Percentiles rank a stretch among this genome's conserved stretches.
These are phyloP conservation scores for Apistogramma diplotaenia DNA, from an alignment of 2,113 vertebrate genomes.

Conservation along the genomic window DNA sequence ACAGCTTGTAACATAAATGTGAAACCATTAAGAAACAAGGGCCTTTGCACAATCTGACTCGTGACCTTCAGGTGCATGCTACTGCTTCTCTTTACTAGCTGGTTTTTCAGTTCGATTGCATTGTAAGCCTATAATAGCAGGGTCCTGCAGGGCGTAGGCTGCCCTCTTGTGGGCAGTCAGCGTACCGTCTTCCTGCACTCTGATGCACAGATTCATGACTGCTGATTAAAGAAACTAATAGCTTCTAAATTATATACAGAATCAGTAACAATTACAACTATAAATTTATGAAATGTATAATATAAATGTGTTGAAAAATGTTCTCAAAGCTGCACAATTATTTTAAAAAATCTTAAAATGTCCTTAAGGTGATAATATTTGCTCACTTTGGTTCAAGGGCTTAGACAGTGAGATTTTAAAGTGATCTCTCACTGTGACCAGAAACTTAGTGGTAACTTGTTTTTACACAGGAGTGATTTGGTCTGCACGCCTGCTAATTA, in stretches of 20 bases:
- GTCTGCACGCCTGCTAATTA: neutral
- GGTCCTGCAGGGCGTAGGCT: neutral
- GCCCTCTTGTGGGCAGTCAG: slow-evolving; percentile 20
- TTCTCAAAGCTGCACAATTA: too few relatives aligned
- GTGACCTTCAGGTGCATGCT: neutral
- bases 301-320: neutral
- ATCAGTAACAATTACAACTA: neutral
- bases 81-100: neutral
- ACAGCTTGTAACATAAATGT: neutral
- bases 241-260: neutral
- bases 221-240: neutral
- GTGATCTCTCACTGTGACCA: neutral
- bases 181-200: neutral
- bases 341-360: too few relatives aligned
- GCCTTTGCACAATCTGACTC: neutral
- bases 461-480: neutral
- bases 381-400: neutral
- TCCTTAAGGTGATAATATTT: neutral
- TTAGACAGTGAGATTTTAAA: neutral
- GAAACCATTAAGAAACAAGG: neutral
- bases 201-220: neutral
- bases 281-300: neutral
- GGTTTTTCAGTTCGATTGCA: neutral
- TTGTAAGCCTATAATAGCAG: neutral
- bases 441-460: neutral